A percentile compares a stretch with the other conserved stretches of the same genome.
phyloP scores from a whole-genome alignment of 2,797 vertebrate genomes.

The Morus bassanus region DNA sequence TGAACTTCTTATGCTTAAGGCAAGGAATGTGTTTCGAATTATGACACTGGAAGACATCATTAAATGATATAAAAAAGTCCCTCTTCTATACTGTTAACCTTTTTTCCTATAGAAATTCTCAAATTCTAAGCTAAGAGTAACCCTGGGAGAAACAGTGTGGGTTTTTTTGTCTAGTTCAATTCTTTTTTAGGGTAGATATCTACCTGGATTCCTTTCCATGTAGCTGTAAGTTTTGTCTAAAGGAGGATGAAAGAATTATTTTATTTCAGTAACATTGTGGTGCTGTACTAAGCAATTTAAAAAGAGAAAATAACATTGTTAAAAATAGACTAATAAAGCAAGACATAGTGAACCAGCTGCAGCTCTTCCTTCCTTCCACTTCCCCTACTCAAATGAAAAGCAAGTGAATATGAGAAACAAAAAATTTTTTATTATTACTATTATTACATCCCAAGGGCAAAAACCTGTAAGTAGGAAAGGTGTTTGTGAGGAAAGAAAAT shows the following conservation, averaged over 20 bases:
- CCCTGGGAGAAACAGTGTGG: not conserved
- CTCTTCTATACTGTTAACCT: not conserved
- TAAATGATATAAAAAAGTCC: not conserved
- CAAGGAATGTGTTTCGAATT: not conserved
- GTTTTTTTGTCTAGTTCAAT: not conserved
- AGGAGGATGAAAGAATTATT: not conserved
- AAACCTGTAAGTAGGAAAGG: not conserved
- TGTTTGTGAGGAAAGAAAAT: not conserved
- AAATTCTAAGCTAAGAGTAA: not conserved
- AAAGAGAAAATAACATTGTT: not conserved
- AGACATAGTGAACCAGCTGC: not conserved
- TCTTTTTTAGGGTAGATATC: not conserved
- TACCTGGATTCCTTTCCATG: not conserved
- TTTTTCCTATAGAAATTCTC: not conserved
- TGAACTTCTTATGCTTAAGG: not conserved
- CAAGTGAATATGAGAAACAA: not conserved
- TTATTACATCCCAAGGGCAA: not conserved
- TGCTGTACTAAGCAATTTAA: not conserved
- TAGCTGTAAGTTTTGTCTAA: not conserved
- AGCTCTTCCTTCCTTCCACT: not conserved
- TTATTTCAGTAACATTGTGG: not conserved
- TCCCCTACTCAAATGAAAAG: not conserved
- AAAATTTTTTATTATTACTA: not conserved
- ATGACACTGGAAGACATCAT: not conserved
- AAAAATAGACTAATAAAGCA: not conserved